Evolutionary conservation across 2,888 invertebrate species (phyloP), one percentile per base, ranked within the genome.

Genomic region (Xanthia togata): DNA sequence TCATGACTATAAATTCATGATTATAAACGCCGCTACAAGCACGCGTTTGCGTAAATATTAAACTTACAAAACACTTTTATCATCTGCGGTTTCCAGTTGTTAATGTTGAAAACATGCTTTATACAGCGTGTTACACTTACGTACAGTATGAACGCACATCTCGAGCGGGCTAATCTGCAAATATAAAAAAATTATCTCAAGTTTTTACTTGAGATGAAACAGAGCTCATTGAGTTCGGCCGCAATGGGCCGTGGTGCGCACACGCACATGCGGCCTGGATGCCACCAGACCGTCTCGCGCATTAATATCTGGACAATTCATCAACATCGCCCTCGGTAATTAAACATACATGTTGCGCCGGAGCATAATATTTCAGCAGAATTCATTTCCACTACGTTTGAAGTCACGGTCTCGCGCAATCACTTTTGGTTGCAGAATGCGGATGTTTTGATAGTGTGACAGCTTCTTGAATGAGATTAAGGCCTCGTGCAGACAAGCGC

Each of bases 231-330:
- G 93, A 95, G 93, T 90, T 84, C 90, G 91, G 87, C 90, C 90
- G 93, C 93, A 90, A 91, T 93, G 90, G 87, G 82, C 84, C 91
- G 91, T 89, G 85, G 85, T 89, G 89, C 91, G 91, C 91, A 90
- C 95, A 95, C 85, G 82, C 95, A 95, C 90, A 68, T 94, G 94
- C 93, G 96, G 92, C 96, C 96, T 94, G 94, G 91, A 94, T 96
- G 93, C 95, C 93, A 93, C 89, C 91, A 90, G 91, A 93, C 94
- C 95, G 93, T 94, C 93, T 92, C 95, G 88, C 94, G 87, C 87
- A 89, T 92, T 94, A 94, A 82, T 82, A 94, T 94, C 94, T 95
- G 93, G 91, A 91, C 91, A 92, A 94, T 94, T 94, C 94, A 95
- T 95, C 94, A 95, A 93, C 93, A 90, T 91, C 84, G 86, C 87